A percentile compares a stretch with the other conserved stretches of the same genome.
phyloP scores from a whole-genome alignment of 2,888 invertebrate species.

The Dolichopus griseipennis region DNA sequence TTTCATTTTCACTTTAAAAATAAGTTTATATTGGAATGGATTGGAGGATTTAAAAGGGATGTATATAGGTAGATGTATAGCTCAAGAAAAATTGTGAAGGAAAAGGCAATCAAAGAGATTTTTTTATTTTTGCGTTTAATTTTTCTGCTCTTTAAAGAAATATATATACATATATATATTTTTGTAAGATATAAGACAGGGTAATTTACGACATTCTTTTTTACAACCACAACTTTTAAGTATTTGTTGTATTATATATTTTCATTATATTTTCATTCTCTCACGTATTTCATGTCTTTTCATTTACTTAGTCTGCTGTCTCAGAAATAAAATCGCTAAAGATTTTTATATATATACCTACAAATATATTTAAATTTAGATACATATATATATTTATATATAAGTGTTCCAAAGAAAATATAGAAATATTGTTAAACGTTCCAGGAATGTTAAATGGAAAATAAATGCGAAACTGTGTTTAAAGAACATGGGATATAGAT shows the following conservation, averaged over 20 bases:
- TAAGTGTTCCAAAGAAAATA: not conserved
- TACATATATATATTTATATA: too few species aligned
- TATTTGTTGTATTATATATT: not conserved
- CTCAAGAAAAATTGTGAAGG: too few species aligned
- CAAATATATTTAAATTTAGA: too few species aligned
- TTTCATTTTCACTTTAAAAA: too few species aligned
- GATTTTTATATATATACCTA: too few species aligned
- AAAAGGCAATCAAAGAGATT: too few species aligned
- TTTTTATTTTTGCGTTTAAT: too few species aligned
- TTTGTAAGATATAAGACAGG: not conserved
- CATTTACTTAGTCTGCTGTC: not conserved
- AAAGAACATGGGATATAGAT: not conserved
- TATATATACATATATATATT: too few species aligned
- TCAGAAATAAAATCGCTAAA: not conserved
- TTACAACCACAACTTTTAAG: not conserved
- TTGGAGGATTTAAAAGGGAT: too few species aligned
- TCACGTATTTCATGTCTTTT: not conserved
- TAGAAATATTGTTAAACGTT: not conserved
- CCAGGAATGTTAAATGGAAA: not conserved
- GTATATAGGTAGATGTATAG: too few species aligned
- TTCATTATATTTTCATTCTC: not conserved
- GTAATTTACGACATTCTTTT: not conserved
- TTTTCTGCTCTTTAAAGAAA: too few species aligned
- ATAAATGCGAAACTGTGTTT: not conserved
- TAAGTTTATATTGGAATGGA: too few species aligned